Conservation (phyloP, 2,113 vertebrate species). For the Laterallus jamaicensis region DNA sequence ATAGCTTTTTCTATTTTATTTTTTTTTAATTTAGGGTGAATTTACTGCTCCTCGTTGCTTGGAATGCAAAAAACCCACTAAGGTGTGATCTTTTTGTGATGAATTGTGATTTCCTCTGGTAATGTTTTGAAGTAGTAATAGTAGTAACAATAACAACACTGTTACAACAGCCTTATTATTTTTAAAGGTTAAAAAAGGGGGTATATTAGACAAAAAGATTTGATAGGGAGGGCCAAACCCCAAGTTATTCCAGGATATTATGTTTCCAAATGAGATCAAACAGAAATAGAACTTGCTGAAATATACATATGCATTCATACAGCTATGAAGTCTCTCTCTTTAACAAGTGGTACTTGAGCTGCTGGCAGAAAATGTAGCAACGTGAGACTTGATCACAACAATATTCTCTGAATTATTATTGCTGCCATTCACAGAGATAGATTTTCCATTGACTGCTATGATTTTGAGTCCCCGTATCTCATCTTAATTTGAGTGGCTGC, state of each 20-base stretch:
- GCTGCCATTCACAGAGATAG: conserved; percentile 25
- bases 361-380: conserved; percentile 10
- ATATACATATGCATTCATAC: neutral
- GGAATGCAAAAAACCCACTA: neutral
- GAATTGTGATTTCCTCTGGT: neutral
- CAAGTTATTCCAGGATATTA: neutral
- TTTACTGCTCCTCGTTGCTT: neutral
- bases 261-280: neutral
- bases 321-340: neutral
- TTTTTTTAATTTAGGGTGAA: neutral
- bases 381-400: neutral
- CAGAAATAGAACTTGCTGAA: neutral
- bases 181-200: neutral
- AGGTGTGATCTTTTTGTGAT: neutral
- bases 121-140: neutral
- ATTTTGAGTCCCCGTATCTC: conserved; percentile 20
- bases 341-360: neutral
- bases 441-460: conserved; percentile 49
- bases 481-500: conserved; percentile 42
- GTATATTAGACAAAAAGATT: neutral
- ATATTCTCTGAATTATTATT: conserved; percentile 31
- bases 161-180: neutral
- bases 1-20: neutral
- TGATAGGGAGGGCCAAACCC: neutral
- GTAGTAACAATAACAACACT: neutral